A percentile compares a stretch with the other conserved stretches of the same genome.
Conservation (phyloP, 2,888 invertebrate species). For the Pogonocherus hispidulus region DNA sequence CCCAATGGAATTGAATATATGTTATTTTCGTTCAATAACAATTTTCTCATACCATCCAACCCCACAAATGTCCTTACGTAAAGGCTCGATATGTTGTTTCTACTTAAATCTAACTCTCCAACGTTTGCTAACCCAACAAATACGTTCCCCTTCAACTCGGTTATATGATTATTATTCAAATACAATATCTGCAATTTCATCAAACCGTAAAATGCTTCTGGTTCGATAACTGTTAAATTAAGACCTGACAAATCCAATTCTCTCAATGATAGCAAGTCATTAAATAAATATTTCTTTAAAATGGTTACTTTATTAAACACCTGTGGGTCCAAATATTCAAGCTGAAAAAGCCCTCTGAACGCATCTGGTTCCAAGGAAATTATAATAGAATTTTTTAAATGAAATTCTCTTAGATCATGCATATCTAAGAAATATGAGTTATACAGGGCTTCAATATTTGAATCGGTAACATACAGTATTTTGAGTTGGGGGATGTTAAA, state of each 20-base stretch:
- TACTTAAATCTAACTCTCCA: conserved; percentile 9
- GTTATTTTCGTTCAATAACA: conserved; percentile 15
- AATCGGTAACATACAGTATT: conserved; percentile 22
- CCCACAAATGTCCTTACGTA: background rate
- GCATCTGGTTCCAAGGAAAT: background rate
- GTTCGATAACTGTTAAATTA: conserved; percentile 17
- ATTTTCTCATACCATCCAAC: background rate
- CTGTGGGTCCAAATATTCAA: conserved; percentile 10
- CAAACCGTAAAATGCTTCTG: conserved; percentile 27
- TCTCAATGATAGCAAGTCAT: conserved; percentile 18
- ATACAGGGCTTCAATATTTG: background rate
- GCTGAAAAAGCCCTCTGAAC: conserved; percentile 16
- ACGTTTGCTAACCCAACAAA: conserved; percentile 24
- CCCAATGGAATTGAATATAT: conserved; percentile 21
- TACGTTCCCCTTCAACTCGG: background rate
- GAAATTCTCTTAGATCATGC: conserved; percentile 13
- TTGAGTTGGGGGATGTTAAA: conserved; percentile 15
- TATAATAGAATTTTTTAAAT: conserved; percentile 13
- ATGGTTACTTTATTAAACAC: background rate
- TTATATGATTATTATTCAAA: background rate
- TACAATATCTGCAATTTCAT: background rate
- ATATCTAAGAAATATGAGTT: background rate
- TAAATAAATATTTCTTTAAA: conserved; percentile 13
- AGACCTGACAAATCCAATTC: conserved; percentile 15
- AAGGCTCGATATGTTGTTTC: conserved; percentile 16